Conservation (phyloP, 2,797 vertebrate species). For the Amphiprion clarkii region DNA sequence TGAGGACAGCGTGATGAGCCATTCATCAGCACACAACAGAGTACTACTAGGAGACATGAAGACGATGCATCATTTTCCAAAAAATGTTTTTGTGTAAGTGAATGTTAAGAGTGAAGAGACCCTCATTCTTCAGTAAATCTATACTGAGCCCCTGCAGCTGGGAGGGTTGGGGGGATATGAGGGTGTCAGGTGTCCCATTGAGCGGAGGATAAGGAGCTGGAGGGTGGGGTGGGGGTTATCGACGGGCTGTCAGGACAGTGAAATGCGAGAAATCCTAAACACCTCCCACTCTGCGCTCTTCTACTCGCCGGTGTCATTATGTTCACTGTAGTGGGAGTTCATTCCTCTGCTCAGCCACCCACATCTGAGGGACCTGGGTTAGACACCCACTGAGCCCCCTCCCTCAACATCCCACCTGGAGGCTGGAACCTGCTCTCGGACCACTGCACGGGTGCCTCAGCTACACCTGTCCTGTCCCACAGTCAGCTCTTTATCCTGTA, state of each 20-base stretch:
- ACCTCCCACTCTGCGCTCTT: slow-evolving; percentile 3
- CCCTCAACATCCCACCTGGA: slow-evolving; percentile 8
- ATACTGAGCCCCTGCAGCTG: slow-evolving; percentile 79
- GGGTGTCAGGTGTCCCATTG: slow-evolving; percentile 75
- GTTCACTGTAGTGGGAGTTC: slow-evolving; percentile 27
- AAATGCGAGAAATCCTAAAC: slow-evolving; percentile 72
- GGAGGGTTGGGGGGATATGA: slow-evolving; percentile 71
- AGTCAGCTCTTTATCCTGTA: slow-evolving; percentile 25
- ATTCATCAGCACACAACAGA: background rate
- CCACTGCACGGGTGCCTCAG: background rate
- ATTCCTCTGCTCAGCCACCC: slow-evolving; percentile 47
- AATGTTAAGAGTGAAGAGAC: slow-evolving; percentile 39
- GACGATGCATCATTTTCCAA: background rate
- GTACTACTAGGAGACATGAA: background rate
- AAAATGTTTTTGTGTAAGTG: background rate
- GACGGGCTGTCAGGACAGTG: slow-evolving; percentile 56
- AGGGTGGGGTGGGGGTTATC: slow-evolving; percentile 32
- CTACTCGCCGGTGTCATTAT: slow-evolving; percentile 39
- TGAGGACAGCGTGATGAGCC: background rate
- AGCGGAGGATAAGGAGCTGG: slow-evolving; percentile 16
- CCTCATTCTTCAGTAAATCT: slow-evolving; percentile 61
- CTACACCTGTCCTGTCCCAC: slow-evolving; percentile 34
- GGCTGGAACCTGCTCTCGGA: slow-evolving; percentile 13
- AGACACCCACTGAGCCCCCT: background rate
- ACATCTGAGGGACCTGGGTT: slow-evolving; percentile 37